These are phyloP conservation scores for Tolypeutes matacus DNA, from an alignment of 2,797 vertebrate species.

Conservation along the genomic window DNA sequence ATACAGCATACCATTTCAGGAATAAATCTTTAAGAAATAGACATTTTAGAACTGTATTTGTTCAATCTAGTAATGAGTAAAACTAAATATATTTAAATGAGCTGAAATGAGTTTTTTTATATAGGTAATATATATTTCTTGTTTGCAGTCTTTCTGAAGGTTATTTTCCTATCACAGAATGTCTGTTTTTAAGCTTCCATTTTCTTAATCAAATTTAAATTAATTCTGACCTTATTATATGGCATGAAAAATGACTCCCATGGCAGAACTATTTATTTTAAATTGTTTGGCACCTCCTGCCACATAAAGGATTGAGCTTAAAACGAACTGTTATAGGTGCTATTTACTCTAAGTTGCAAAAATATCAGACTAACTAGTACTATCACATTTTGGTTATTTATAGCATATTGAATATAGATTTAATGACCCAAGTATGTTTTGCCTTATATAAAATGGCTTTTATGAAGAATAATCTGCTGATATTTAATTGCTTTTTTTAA, in stretches of 20 bases:
- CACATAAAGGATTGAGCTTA: constrained; percentile 27
- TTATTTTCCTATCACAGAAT: constrained; percentile 25
- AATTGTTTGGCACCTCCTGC: not conserved
- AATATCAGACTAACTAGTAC: not conserved
- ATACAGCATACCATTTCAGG: constrained; percentile 30
- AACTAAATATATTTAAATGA: constrained; percentile 57
- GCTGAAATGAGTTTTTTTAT: constrained; percentile 35
- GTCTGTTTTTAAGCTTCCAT: constrained; percentile 4
- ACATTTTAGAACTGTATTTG: constrained; percentile 56
- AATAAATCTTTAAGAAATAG: constrained; percentile 57
- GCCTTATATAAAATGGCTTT: constrained; percentile 47
- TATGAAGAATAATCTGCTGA: constrained; percentile 57
- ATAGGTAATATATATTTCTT: constrained; percentile 36
- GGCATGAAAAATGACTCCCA: constrained; percentile 1
- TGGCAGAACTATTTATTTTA: not conserved
- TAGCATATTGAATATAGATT: not conserved
- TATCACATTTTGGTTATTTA: not conserved
- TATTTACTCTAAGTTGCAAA: not conserved
- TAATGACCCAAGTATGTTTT: constrained; percentile 43
- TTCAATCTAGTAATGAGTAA: constrained; percentile 22
- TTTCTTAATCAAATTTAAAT: constrained; percentile 50
- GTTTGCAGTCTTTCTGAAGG: constrained; percentile 28
- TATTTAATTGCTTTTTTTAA: constrained; percentile 67
- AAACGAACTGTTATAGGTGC: not conserved
- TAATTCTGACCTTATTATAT: not conserved